Conservation (phyloP, 2,888 invertebrate genomes). For the Phytoseiulus persimilis region DNA sequence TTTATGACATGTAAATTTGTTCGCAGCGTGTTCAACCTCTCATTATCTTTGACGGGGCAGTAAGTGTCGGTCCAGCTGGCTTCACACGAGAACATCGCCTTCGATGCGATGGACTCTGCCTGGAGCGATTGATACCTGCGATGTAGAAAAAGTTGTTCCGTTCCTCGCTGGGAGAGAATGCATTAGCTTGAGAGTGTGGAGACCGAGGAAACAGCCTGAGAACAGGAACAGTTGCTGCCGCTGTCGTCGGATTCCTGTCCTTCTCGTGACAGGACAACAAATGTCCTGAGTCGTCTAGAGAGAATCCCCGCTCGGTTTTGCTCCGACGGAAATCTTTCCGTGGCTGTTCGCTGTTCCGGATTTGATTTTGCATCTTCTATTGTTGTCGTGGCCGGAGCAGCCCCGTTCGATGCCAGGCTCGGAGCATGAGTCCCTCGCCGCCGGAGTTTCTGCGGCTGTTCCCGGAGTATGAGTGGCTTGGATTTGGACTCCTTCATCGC, state of each 20-base stretch:
- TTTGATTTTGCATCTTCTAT: neutral
- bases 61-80: neutral
- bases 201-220: neutral
- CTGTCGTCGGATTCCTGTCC: neutral
- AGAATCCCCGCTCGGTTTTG: neutral
- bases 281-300: neutral
- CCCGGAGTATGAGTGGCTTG: neutral
- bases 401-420: neutral
- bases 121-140: neutral
- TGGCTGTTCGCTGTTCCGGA: neutral
- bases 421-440: neutral
- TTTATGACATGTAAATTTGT: neutral
- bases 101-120: neutral
- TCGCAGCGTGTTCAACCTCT: neutral
- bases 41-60: neutral
- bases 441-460: neutral
- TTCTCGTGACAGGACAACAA: neutral
- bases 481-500: neutral
- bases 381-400: neutral
- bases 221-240: neutral
- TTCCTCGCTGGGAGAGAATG: neutral
- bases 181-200: neutral
- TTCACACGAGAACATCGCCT: neutral
- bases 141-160: neutral
- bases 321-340: neutral